A percentile compares a stretch with the other conserved stretches of the same genome.
These are phyloP conservation scores for Choloepus hoffmanni DNA, from an alignment of 2,113 vertebrate species.

Conservation along the genomic window DNA sequence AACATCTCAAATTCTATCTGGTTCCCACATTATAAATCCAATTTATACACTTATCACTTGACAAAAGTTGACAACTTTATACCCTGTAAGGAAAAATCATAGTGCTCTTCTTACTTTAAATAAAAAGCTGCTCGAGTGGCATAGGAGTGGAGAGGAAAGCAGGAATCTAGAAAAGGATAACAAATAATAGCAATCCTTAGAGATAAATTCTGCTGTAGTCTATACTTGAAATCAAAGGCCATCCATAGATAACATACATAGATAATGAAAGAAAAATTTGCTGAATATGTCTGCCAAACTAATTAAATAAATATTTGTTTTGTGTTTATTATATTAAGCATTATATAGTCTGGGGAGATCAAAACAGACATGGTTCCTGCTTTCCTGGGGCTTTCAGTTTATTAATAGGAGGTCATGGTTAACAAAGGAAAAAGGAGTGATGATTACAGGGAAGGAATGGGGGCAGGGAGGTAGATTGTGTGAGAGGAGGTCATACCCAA, in stretches of 20 bases:
- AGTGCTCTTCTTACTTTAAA: not conserved
- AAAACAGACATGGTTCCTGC: not conserved
- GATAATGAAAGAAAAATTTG: constrained; percentile 23
- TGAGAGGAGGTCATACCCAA: not conserved
- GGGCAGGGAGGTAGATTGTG: not conserved
- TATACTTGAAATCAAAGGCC: constrained; percentile 34
- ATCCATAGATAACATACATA: not conserved
- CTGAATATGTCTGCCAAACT: not conserved
- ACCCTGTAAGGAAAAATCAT: not conserved
- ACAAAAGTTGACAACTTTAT: constrained; percentile 23
- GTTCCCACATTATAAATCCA: not conserved
- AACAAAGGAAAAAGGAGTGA: too few relatives aligned
- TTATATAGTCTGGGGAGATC: not conserved
- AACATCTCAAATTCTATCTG: not conserved
- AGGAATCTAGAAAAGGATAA: constrained; percentile 1
- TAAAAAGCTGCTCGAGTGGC: not conserved
- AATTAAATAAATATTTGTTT: constrained; percentile 25
- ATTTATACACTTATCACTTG: not conserved
- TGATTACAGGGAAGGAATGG: not conserved
- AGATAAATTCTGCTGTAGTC: not conserved
- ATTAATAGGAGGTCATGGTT: not conserved
- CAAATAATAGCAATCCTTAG: not conserved
- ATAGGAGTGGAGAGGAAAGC: not conserved
- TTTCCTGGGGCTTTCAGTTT: constrained; percentile 31
- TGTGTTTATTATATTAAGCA: constrained; percentile 10